Conservation (phyloP, 2,113 vertebrate genomes). For the Rhagologus leucostigma region DNA sequence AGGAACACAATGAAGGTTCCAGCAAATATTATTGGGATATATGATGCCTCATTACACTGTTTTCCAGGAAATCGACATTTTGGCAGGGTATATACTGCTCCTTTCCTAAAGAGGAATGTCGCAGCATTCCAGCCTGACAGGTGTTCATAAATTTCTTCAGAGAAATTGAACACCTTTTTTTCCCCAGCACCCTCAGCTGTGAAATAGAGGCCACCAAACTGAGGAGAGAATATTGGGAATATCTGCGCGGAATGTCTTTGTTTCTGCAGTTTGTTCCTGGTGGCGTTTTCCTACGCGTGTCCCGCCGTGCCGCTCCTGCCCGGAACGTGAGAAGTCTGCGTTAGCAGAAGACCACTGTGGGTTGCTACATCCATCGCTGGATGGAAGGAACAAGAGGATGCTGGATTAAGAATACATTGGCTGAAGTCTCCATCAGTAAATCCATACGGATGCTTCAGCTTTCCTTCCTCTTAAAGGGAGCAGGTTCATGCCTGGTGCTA, state of each 20-base stretch:
- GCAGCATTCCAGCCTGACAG: neutral
- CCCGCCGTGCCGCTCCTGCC: neutral
- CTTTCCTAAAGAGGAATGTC: neutral
- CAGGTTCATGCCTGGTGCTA: neutral
- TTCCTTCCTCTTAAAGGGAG: neutral
- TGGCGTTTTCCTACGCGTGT: neutral
- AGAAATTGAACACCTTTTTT: neutral
- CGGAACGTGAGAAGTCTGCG: neutral
- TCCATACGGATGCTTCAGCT: fast-evolving
- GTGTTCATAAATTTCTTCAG: neutral
- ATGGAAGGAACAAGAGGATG: neutral
- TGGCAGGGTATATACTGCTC: neutral
- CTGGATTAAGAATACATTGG: neutral
- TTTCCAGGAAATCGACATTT: neutral
- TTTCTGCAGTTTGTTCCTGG: neutral
- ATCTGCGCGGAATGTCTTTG: fast-evolving
- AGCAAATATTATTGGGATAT: neutral
- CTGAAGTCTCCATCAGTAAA: neutral
- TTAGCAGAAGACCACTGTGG: fast-evolving
- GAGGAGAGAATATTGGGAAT: neutral
- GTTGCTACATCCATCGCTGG: too few relatives aligned
- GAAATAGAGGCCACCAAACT: neutral
- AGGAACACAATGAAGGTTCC: neutral
- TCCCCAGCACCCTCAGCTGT: too few relatives aligned
- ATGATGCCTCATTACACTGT: neutral